phyloP scores from a whole-genome alignment of 1,140 invertebrate genomes.

The Cydia pomonella region DNA sequence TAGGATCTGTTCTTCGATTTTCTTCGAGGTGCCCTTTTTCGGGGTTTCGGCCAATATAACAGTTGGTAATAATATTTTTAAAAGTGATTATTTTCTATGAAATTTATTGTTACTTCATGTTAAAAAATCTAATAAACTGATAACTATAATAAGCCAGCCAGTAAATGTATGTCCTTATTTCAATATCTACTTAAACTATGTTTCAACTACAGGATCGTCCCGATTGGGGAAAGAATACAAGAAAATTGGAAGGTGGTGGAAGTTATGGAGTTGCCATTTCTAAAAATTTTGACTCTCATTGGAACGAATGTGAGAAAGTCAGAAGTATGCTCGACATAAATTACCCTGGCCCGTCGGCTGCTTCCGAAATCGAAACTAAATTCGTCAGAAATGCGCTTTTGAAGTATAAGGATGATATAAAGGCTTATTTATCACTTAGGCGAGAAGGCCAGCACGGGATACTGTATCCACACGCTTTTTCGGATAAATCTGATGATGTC shows the following conservation, averaged over 20 bases:
- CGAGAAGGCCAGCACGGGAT: conserved; percentile 66
- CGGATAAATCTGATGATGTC: conserved; percentile 30
- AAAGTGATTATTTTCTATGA: too few relatives aligned
- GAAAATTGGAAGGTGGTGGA: conserved; percentile 38
- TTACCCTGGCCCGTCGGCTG: conserved; percentile 49
- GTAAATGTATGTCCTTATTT: too few relatives aligned
- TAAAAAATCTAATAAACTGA: too few relatives aligned
- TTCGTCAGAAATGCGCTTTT: conserved; percentile 55
- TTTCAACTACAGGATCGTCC: conserved; percentile 45
- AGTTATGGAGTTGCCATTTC: conserved; percentile 61
- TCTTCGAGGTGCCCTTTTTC: too few relatives aligned
- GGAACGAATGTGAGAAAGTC: conserved; percentile 45
- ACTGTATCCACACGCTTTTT: conserved; percentile 56
- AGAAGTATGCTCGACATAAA: conserved; percentile 50
- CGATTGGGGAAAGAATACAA: conserved; percentile 60
- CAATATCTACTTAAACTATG: too few relatives aligned
- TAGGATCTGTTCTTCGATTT: too few relatives aligned
- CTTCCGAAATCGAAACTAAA: conserved; percentile 62
- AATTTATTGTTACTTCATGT: too few relatives aligned
- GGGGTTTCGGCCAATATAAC: too few relatives aligned
- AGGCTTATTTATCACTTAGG: conserved; percentile 62
- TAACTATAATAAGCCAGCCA: too few relatives aligned
- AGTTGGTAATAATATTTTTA: too few relatives aligned
- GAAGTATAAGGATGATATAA: conserved; percentile 56
- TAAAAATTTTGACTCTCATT: conserved; percentile 63